A percentile compares a stretch with the other conserved stretches of the same genome.
These are phyloP conservation scores for Meleagris gallopavo DNA, from an alignment of 2,113 vertebrate species.

Conservation along the genomic window DNA sequence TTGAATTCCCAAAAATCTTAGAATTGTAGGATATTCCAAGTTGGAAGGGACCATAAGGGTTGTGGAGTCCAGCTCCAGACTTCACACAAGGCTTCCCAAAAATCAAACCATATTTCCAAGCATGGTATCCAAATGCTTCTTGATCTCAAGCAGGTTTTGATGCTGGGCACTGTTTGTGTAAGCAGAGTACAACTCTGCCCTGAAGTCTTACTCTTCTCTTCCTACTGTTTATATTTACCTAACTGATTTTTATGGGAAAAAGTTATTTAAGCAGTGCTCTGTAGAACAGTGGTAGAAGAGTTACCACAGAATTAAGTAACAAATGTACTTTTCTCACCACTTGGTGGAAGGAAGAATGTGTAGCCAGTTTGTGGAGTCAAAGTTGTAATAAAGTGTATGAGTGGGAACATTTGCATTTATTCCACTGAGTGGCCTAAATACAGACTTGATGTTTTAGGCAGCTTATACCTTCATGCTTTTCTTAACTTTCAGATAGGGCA, in stretches of 20 bases:
- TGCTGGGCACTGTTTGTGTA: neutral
- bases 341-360: neutral
- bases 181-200: neutral
- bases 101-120: neutral
- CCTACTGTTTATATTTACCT: neutral
- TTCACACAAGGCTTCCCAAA: neutral
- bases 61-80: neutral
- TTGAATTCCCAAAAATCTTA: neutral
- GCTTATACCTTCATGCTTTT: neutral
- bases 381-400: neutral
- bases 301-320: neutral
- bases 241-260: neutral
- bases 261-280: neutral
- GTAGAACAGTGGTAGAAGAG: neutral
- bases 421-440: neutral
- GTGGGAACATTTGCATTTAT: neutral
- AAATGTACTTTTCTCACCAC: neutral
- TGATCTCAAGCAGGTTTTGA: neutral
- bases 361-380: neutral
- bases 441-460: neutral
- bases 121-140: neutral
- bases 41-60: neutral
- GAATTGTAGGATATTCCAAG: neutral
- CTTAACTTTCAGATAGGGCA: neutral
- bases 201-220: neutral